phyloP scores from a whole-genome alignment of 2,888 invertebrate species.

The Limnephilus lunatus region DNA sequence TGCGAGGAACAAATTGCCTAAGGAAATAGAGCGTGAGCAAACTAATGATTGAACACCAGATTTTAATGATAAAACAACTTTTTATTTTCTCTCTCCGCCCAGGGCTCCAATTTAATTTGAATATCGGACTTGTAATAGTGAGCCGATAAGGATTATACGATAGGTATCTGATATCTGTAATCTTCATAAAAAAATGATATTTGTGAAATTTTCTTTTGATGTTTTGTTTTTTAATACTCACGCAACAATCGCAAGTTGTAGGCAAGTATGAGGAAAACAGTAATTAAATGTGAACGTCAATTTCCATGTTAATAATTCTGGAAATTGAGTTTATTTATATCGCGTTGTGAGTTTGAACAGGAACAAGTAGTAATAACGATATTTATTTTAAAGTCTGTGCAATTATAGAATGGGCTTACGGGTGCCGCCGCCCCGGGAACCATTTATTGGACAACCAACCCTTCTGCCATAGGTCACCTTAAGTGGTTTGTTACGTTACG shows the following conservation, averaged over 20 bases:
- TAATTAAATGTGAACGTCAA: neutral
- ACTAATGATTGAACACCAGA: conserved; percentile 30
- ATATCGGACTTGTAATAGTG: neutral
- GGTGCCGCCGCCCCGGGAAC: no score
- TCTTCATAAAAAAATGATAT: neutral
- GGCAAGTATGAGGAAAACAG: neutral
- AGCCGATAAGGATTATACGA: neutral
- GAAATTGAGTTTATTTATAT: no score
- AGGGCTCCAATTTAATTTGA: conserved; percentile 7
- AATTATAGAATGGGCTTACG: no score
- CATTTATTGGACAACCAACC: no score
- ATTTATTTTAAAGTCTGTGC: no score
- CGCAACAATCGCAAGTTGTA: neutral
- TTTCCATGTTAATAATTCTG: no score
- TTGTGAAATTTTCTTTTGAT: neutral
- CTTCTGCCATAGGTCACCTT: no score
- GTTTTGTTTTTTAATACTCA: neutral
- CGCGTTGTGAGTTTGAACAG: neutral
- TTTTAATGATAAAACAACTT: conserved; percentile 41
- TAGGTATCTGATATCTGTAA: neutral
- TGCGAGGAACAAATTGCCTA: conserved; percentile 12
- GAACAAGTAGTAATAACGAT: no score
- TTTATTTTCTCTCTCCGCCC: conserved; percentile 44
- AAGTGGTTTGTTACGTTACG: no score
- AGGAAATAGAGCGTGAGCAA: conserved; percentile 31